Evolutionary conservation across 2,888 invertebrate species (phyloP).

Genomic region (Drosophila sordidula): DNA sequence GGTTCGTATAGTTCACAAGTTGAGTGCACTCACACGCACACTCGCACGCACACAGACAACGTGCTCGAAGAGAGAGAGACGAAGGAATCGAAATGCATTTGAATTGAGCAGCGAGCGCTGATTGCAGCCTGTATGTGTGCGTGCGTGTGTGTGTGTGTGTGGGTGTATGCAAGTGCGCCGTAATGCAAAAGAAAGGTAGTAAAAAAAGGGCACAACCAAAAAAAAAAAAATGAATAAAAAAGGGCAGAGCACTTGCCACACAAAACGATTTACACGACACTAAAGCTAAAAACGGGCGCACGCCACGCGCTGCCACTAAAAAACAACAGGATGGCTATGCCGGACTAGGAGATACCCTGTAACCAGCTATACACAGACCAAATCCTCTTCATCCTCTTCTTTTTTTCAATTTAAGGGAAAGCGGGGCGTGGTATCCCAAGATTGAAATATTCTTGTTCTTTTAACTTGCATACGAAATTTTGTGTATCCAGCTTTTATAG

Average conservation of each 20-base stretch:
- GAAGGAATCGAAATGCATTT: slow-evolving; percentile 78
- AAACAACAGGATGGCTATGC: slow-evolving; percentile 4
- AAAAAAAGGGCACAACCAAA: slow-evolving; percentile 46
- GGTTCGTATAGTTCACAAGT: slow-evolving; percentile 46
- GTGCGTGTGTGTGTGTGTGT: slow-evolving; percentile 16
- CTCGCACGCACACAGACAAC: slow-evolving; percentile 1
- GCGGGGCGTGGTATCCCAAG: too few relatives aligned
- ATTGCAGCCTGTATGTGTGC: slow-evolving; percentile 33
- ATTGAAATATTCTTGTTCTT: too few relatives aligned
- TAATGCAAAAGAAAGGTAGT: slow-evolving; percentile 48
- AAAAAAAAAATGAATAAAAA: slow-evolving; percentile 37
- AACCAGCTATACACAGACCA: background rate
- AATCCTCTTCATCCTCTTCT: too few relatives aligned
- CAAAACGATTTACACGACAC: slow-evolving; percentile 78
- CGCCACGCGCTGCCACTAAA: slow-evolving; percentile 41
- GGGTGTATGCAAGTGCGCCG: slow-evolving; percentile 39
- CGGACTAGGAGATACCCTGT: background rate
- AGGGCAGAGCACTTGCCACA: slow-evolving; percentile 70
- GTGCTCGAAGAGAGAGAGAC: slow-evolving; percentile 20
- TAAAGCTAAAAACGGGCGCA: slow-evolving; percentile 64
- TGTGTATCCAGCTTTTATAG: too few relatives aligned
- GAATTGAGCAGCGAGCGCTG: slow-evolving; percentile 63
- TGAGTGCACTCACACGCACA: slow-evolving; percentile 67
- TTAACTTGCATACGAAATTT: too few relatives aligned
- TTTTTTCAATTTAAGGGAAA: too few relatives aligned